A percentile compares a stretch with the other conserved stretches of the same genome.
Conservation (phyloP, 37 sponge, comb jelly and placozoan species). For the Theonella swinhoei region DNA sequence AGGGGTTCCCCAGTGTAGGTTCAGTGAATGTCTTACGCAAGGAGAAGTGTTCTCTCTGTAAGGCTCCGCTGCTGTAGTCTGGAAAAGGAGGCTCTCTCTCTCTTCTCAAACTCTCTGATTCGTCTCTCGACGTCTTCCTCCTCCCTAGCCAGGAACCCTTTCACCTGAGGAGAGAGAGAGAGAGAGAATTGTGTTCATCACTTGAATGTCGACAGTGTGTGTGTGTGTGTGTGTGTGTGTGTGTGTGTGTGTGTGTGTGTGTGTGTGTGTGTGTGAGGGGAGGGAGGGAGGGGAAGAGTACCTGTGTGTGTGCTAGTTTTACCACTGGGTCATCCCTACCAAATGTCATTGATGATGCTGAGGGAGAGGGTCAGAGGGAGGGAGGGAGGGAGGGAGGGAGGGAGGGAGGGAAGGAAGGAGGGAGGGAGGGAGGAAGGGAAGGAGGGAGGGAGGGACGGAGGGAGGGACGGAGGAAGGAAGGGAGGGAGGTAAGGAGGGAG, state of each 20-base stretch:
- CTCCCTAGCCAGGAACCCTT: conserved; percentile 58
- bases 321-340: conserved; percentile 71
- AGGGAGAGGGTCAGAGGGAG: not conserved
- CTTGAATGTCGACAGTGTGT: too few relatives aligned
- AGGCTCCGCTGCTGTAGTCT: conserved; percentile 55
- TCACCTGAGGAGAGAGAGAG: too few relatives aligned
- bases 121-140: conserved; percentile 68
- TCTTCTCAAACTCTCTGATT: conserved; percentile 63
- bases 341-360: conserved; percentile 78
- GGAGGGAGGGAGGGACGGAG: too few relatives aligned
- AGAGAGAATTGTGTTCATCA: too few relatives aligned
- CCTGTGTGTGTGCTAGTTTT: conserved; percentile 39
- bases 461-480: too few relatives aligned
- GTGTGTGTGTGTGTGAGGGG: too few relatives aligned
- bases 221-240: too few relatives aligned
- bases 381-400: not conserved
- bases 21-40: conserved; percentile 74
- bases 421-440: not conserved
- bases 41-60: conserved; percentile 51
- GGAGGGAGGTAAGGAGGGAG: too few relatives aligned
- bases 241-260: too few relatives aligned
- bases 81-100: conserved; percentile 42
- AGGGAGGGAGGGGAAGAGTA: too few relatives aligned
- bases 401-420: not conserved
- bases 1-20: too few relatives aligned